Conservation (phyloP, 53 echinoderm and acorn worm species). For the Actinopyga echinites region DNA sequence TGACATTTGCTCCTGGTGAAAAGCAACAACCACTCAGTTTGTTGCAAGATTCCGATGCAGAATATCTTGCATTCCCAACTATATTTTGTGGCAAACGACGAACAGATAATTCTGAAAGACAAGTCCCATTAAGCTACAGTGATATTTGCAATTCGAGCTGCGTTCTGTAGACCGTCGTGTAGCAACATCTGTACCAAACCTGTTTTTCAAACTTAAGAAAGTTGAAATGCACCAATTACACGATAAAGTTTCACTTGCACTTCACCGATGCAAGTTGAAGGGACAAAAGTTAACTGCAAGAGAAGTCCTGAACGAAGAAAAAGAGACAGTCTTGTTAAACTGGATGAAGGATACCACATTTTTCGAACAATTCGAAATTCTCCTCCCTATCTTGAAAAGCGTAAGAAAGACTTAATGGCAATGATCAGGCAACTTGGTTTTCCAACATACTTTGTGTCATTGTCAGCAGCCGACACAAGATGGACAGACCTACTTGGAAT, state of each 20-base stretch:
- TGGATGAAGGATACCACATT: conserved; percentile 55
- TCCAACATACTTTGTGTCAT: conserved; percentile 53
- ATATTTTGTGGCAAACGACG: conserved; percentile 50
- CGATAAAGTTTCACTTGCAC: conserved; percentile 19
- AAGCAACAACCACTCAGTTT: conserved; percentile 39
- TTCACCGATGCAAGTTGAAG: conserved; percentile 43
- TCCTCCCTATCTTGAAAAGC: conserved; percentile 55
- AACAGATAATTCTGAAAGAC: background rate
- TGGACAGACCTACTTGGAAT: conserved; percentile 39
- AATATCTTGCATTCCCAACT: conserved; percentile 53
- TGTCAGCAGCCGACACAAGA: conserved; percentile 51
- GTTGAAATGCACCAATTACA: conserved; percentile 30
- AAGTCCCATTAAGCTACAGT: conserved; percentile 9
- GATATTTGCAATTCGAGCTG: conserved; percentile 43
- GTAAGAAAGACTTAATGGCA: conserved; percentile 47
- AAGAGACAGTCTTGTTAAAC: background rate
- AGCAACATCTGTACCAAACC: conserved; percentile 44
- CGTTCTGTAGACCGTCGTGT: conserved; percentile 29
- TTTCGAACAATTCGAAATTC: conserved; percentile 40
- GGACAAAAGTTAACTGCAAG: conserved; percentile 23
- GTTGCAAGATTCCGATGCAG: conserved; percentile 50
- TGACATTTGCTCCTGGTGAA: conserved; percentile 51
- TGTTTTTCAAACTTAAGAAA: conserved; percentile 51
- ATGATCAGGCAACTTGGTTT: conserved; percentile 58
- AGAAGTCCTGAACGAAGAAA: background rate